Evolutionary conservation across 1,140 invertebrate species (phyloP).

Genomic region (Scaptomyza hsui): DNA sequence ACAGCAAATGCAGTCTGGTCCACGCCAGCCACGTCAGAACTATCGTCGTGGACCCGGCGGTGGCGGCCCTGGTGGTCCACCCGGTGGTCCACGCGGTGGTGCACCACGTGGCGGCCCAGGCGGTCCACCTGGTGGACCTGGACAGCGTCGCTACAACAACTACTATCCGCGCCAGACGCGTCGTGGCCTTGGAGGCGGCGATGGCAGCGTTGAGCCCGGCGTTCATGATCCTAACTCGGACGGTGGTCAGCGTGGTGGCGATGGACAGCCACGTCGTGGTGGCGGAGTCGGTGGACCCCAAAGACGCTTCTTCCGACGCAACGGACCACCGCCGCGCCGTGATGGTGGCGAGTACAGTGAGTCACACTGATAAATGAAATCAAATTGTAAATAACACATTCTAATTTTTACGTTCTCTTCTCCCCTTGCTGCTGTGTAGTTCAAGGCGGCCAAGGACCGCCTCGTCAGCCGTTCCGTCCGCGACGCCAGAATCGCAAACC

Average conservation of each 20-base stretch:
- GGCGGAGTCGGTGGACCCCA: slow-evolving; percentile 85
- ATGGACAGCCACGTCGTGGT: slow-evolving; percentile 84
- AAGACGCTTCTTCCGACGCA: slow-evolving; percentile 88
- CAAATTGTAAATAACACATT: neutral
- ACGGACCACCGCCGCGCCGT: slow-evolving; percentile 84
- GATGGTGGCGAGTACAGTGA: slow-evolving; percentile 86
- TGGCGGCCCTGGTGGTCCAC: slow-evolving; percentile 81
- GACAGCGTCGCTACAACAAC: slow-evolving; percentile 79
- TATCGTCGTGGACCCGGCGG: slow-evolving; percentile 84
- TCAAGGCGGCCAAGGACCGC: slow-evolving; percentile 69
- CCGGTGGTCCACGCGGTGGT: slow-evolving; percentile 80
- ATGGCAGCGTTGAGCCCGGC: slow-evolving; percentile 81
- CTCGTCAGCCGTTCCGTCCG: slow-evolving; percentile 71
- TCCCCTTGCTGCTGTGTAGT: slow-evolving; percentile 23
- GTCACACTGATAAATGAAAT: slow-evolving; percentile 39
- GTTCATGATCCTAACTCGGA: slow-evolving; percentile 80
- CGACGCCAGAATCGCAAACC: slow-evolving; percentile 78
- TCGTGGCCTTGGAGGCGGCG: slow-evolving; percentile 83
- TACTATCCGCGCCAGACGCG: slow-evolving; percentile 63
- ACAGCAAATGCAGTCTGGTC: slow-evolving; percentile 69
- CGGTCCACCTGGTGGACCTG: slow-evolving; percentile 61
- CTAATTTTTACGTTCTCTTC: neutral
- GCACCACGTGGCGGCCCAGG: slow-evolving; percentile 81
- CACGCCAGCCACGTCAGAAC: slow-evolving; percentile 70
- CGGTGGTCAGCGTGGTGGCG: slow-evolving; percentile 78